Evolutionary conservation across 1,140 invertebrate species (phyloP), one percentile per base, ranked within the genome.

Genomic region (Leucophenga varia): DNA sequence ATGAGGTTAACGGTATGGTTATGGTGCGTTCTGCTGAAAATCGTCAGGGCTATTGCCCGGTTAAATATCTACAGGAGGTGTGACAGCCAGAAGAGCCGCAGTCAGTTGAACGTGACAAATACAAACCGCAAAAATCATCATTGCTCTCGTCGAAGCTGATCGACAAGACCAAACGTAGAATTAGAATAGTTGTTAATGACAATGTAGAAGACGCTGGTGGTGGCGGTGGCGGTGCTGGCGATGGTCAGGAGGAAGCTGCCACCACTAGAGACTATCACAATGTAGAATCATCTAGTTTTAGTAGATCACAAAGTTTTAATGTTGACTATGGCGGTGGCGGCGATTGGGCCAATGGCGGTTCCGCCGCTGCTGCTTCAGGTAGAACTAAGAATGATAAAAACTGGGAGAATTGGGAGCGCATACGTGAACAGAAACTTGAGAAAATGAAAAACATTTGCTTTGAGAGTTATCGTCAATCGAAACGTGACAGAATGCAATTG

Each of bases 1-100:
- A 95, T 54, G 93, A 95, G 63, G 79, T 91, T 1, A 90, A 94
- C 61, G 93, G 93, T 8, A 92, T 93, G 81, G 89, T 95, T 35
- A 91, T 91, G 84, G 91, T 97, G 34, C 82, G 92, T n/a, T 90
- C 89, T 47, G 86, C 91, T 43, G 82, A 92, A 77, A 84, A 93
- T 81, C 84, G 90, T 74, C 82, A 89, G 80, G 85, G 89, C 57
- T 77, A 90, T 63, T 95, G 89, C 74, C 88, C 89, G 4, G 73
- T 90, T 2, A 91, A 90, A 74, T 91, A 89, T 58, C 79, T 91
- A 47, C 88, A 90, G 79, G 89, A 89, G 76, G 87, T 89, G 86
- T 89, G 86, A 89, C 86, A 83, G 57, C 77, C 79, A 61, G 75
- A 76, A 67, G 41, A 79, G 77, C 55, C 59, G 50, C 61, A 60